Evolutionary conservation across 2,888 invertebrate species (phyloP).

Genomic region (Molorchus minor): DNA sequence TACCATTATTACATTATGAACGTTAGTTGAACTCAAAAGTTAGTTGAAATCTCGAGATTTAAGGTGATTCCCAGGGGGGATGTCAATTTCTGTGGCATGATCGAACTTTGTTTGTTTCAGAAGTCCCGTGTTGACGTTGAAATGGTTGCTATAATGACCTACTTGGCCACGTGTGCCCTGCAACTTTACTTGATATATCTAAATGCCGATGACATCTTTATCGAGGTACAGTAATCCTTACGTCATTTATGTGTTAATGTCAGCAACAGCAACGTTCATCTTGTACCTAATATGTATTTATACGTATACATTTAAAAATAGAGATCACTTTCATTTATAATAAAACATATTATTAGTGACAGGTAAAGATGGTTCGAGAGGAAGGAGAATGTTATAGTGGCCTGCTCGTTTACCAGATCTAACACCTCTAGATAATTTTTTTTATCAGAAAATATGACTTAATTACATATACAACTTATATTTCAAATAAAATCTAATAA

Average conservation of each 20-base stretch:
- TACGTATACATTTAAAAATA: not conserved
- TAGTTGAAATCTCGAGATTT: too few relatives aligned
- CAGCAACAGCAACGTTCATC: not conserved
- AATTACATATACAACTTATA: not conserved
- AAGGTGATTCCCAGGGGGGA: not conserved
- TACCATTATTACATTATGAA: not conserved
- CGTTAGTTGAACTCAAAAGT: not conserved
- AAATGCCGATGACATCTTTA: conserved; percentile 5
- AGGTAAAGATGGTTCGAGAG: too few relatives aligned
- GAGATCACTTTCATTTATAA: not conserved
- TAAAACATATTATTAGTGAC: not conserved
- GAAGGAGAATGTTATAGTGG: too few relatives aligned
- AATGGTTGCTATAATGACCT: not conserved
- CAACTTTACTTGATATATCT: conserved; percentile 11
- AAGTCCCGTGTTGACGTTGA: not conserved
- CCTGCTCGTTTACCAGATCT: too few relatives aligned
- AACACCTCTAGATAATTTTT: too few relatives aligned
- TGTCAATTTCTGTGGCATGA: not conserved
- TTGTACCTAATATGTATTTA: not conserved
- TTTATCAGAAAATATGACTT: not conserved
- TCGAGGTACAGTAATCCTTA: not conserved
- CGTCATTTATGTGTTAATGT: not conserved
- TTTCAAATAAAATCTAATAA: not conserved
- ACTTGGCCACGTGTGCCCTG: not conserved
- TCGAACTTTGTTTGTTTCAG: not conserved